Base-by-base conservation (phyloP, 2,797 vertebrate species). In the Kryptolebias ocellatus region DNA sequence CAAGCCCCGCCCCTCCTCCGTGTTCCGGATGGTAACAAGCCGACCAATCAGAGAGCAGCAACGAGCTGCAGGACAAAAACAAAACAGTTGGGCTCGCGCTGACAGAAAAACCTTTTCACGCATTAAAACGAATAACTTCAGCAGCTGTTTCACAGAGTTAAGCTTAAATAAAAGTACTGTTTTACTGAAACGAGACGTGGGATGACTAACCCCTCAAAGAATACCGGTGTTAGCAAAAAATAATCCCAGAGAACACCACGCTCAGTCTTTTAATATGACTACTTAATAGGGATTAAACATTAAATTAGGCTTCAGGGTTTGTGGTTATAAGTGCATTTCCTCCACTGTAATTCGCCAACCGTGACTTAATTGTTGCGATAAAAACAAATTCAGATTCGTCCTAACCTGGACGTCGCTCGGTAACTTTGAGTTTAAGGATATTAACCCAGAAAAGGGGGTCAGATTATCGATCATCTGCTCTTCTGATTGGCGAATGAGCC, bases 1-100 rank as follows among this genome's bases (percentile, higher is more conserved):
- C 60, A 91, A 84, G 90, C 80, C 87, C 94, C 95, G 91, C 94
- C 96, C 20, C 87, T 86, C 94, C 84, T 83, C 90, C 77, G 60
- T 92, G 93, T 96, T 97, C 96, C 96, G 96, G 96, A 95, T 97
- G 95, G 96, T 97, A 98, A 98, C 97, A 97, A 93, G 86, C 83
- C 73, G 93, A 84, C 96, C 97, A 97, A 97, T 97, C 92, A 90
- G 84, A 78, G 83, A 72, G 45, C 83, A 87, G 84, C 72, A 69
- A 90, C 83, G 89, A 83, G 93, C 94, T 80, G 92, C 94, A 95
- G 89, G 92, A 93, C 81, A 86, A 92, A 82, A 94, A 93, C 91
- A 91, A 95, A 95, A 91, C 91, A 87, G 92, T 87, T 90, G 79
- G 74, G 78, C 81, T 93, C 92, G 88, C 60, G 84, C 84, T 88